A percentile compares a stretch with the other conserved stretches of the same genome.
phyloP scores from a whole-genome alignment of 2,113 vertebrate species.

The Hucho hucho region DNA sequence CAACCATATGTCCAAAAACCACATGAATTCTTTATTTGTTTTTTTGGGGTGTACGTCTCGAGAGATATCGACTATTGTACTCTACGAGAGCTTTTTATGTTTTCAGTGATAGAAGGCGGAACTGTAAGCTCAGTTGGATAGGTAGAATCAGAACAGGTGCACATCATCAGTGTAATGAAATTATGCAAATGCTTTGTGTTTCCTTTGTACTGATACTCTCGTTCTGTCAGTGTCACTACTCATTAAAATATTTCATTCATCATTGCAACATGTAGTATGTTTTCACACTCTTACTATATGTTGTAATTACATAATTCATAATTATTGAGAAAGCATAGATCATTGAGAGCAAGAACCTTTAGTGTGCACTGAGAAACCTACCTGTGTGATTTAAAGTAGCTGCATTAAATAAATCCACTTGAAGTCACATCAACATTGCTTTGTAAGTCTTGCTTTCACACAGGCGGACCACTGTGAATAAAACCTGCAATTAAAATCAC shows the following conservation, averaged over 20 bases:
- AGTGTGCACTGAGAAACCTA: too few relatives aligned
- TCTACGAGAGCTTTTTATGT: not conserved
- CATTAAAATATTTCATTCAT: constrained; percentile 26
- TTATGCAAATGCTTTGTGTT: constrained; percentile 51
- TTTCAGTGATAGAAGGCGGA: constrained; percentile 37
- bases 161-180: constrained; percentile 52
- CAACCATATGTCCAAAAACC: too few relatives aligned
- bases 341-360: too few relatives aligned
- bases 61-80: too few relatives aligned
- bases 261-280: not conserved
- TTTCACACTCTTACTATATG: not conserved
- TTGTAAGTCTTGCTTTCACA: not conserved
- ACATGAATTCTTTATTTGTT: too few relatives aligned
- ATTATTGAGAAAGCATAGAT: not conserved
- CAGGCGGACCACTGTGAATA: not conserved
- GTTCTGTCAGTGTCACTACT: constrained; percentile 41
- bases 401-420: not conserved
- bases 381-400: not conserved
- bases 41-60: too few relatives aligned
- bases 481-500: not conserved
- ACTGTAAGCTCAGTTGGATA: constrained; percentile 44
- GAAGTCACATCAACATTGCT: not conserved
- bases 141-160: constrained; percentile 57
- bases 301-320: not conserved
- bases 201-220: constrained; percentile 40